A percentile compares a stretch with the other conserved stretches of the same genome.
phyloP scores from a whole-genome alignment of 1,140 invertebrate species.

The Melanaphis sacchari region DNA sequence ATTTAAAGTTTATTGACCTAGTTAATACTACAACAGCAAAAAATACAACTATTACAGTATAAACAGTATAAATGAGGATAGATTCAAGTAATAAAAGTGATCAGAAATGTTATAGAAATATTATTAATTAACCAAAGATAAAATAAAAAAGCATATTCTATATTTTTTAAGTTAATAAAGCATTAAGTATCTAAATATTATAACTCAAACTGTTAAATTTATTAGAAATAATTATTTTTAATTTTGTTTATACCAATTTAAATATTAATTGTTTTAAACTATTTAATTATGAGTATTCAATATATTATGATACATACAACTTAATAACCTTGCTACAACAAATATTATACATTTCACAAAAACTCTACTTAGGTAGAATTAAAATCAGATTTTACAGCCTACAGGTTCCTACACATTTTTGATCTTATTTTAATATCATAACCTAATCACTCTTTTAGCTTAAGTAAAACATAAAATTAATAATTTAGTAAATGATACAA shows the following conservation, averaged over 20 bases:
- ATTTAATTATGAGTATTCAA: not conserved
- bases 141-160: not conserved
- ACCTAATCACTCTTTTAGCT: not conserved
- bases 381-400: not conserved
- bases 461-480: not conserved
- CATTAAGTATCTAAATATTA: not conserved
- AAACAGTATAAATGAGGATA: not conserved
- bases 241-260: not conserved
- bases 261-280: not conserved
- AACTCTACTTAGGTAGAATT: not conserved
- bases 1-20: constrained; percentile 39
- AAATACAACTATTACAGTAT: not conserved
- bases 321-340: not conserved
- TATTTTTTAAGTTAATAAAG: not conserved
- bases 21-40: not conserved
- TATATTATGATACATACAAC: not conserved
- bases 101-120: not conserved
- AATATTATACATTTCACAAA: not conserved
- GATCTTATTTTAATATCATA: not conserved
- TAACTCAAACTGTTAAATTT: not conserved
- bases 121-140: not conserved
- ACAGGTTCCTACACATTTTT: not conserved
- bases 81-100: not conserved
- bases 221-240: not conserved
- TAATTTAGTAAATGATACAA: not conserved